These are phyloP conservation scores for Unio delphinus DNA, from an alignment of 2,888 invertebrate species.

Conservation along the genomic window DNA sequence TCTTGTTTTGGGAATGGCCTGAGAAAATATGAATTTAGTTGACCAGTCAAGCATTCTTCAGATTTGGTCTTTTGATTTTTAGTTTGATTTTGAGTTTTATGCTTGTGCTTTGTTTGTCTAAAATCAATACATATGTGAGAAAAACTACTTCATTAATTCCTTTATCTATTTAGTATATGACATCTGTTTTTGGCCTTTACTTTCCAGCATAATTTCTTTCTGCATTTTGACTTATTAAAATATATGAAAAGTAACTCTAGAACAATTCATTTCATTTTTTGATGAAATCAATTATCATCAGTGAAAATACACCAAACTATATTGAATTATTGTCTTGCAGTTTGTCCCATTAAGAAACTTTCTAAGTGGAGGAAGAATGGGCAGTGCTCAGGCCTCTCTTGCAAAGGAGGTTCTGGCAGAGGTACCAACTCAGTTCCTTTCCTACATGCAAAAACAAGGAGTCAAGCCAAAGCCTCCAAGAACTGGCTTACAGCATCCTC, in stretches of 20 bases:
- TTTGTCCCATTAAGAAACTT: conserved; percentile 67
- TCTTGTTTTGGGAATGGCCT: too few relatives aligned
- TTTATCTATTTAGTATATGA: too few relatives aligned
- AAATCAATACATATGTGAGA: too few relatives aligned
- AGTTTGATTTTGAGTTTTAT: too few relatives aligned
- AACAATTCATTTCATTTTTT: not conserved
- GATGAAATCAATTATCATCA: not conserved
- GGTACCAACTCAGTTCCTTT: conserved; percentile 71
- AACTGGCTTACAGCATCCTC: not conserved
- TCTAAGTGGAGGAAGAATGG: conserved; percentile 33
- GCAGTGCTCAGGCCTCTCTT: conserved; percentile 66
- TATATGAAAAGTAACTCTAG: not conserved
- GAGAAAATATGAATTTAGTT: too few relatives aligned
- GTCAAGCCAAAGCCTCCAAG: conserved; percentile 51
- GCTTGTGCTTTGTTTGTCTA: too few relatives aligned
- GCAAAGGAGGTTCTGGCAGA: conserved; percentile 74
- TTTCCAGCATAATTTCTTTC: too few relatives aligned
- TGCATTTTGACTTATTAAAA: too few relatives aligned
- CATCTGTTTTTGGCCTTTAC: too few relatives aligned
- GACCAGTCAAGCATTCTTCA: too few relatives aligned
- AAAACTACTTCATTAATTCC: too few relatives aligned
- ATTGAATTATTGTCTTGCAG: conserved; percentile 20
- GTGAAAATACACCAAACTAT: not conserved
- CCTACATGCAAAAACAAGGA: conserved; percentile 71
- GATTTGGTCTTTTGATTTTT: too few relatives aligned